A percentile compares a stretch with the other conserved stretches of the same genome.
These are phyloP conservation scores for Uria aalge DNA, from an alignment of 2,113 vertebrate genomes.

Conservation along the genomic window DNA sequence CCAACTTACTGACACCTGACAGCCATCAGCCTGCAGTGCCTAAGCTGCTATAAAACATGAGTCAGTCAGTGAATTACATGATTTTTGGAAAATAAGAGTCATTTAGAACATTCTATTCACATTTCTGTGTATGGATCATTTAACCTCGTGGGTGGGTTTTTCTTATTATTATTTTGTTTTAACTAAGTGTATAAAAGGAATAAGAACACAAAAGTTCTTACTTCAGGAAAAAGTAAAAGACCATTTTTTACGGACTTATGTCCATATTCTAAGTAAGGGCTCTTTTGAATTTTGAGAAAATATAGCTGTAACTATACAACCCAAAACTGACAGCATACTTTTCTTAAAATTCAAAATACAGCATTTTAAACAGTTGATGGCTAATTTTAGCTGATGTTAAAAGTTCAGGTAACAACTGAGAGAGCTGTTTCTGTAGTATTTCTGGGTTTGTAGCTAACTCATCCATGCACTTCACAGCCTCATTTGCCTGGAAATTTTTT, in stretches of 20 bases:
- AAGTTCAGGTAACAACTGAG: background rate
- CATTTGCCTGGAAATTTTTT: background rate
- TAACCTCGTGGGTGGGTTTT: background rate
- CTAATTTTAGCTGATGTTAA: background rate
- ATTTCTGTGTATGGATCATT: constrained; percentile 11
- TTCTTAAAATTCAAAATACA: background rate
- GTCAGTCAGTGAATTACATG: constrained; percentile 40
- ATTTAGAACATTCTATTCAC: constrained; percentile 34
- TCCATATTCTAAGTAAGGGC: background rate
- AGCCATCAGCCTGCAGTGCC: constrained; percentile 11
- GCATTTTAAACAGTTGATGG: background rate
- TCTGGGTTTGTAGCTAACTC: background rate
- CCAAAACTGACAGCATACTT: background rate
- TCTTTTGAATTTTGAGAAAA: background rate
- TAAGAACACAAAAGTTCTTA: background rate
- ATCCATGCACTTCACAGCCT: background rate
- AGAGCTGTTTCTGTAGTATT: background rate
- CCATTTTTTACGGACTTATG: background rate
- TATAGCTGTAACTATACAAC: background rate
- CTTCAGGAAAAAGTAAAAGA: background rate
- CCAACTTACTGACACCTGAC: constrained; percentile 37
- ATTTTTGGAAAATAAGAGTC: constrained; percentile 40
- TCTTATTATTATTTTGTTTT: background rate
- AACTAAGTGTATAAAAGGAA: background rate
- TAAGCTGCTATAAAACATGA: constrained; percentile 36